phyloP scores from a whole-genome alignment of 2,113 vertebrate species.

The Rhipidura dahli region DNA sequence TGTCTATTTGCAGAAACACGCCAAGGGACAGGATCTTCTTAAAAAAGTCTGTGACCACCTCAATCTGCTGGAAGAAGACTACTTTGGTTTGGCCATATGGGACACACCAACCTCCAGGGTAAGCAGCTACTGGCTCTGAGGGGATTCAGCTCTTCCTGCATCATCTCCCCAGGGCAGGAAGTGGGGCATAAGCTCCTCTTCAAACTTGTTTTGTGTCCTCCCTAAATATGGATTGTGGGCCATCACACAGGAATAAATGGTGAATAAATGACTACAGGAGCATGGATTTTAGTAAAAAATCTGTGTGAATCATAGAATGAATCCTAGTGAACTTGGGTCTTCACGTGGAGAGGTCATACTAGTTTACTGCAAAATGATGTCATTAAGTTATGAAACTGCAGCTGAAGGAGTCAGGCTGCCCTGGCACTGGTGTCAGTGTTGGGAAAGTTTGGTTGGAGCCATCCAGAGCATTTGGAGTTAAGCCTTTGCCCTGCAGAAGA shows the following conservation, averaged over 20 bases:
- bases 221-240: neutral
- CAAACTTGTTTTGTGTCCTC: neutral
- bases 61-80: slow-evolving; percentile 96
- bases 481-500: neutral
- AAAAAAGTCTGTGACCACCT: slow-evolving; percentile 94
- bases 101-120: slow-evolving; percentile 85
- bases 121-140: neutral
- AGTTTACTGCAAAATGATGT: neutral
- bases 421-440: neutral
- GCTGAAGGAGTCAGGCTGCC: neutral
- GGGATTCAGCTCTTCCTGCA: neutral
- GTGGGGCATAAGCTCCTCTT: neutral
- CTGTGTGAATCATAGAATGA: neutral
- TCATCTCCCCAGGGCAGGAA: neutral
- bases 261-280: neutral
- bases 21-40: slow-evolving; percentile 92
- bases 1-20: slow-evolving; percentile 85
- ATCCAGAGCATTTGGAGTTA: neutral
- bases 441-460: neutral
- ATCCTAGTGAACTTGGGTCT: neutral
- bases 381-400: neutral
- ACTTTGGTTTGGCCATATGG: slow-evolving; percentile 91
- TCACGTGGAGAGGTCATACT: neutral
- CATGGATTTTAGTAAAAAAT: neutral
- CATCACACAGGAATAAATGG: neutral